These are phyloP conservation scores for Brachionus sp. DNA, from an alignment of 1,140 invertebrate genomes.

Conservation along the genomic window DNA sequence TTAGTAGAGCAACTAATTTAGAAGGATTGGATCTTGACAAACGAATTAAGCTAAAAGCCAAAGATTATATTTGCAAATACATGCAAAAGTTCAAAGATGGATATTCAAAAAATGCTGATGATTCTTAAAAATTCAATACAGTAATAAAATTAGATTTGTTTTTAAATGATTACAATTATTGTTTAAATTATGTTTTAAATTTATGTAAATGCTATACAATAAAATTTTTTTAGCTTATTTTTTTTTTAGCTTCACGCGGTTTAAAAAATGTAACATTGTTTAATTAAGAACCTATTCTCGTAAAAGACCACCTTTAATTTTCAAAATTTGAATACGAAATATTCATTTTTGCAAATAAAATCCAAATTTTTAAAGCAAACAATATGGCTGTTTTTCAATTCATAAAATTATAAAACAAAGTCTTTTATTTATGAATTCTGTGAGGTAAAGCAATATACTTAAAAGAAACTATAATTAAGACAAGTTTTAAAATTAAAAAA, in stretches of 20 bases:
- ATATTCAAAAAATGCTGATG: constrained; percentile 50
- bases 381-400: no score
- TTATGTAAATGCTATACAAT: background rate
- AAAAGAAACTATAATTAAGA: no score
- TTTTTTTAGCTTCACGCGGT: background rate
- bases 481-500: no score
- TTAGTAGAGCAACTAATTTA: constrained; percentile 63
- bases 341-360: no score
- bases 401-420: no score
- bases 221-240: background rate
- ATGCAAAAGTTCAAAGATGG: constrained; percentile 79
- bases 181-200: constrained; percentile 7
- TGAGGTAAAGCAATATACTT: no score
- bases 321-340: no score
- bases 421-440: no score
- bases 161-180: background rate
- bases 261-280: no score
- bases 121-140: background rate
- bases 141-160: background rate
- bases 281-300: no score
- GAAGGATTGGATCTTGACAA: constrained; percentile 14
- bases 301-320: no score
- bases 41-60: constrained; percentile 56
- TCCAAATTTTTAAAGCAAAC: no score
- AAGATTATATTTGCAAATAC: constrained; percentile 89